Evolutionary conservation across 2,797 vertebrate species (phyloP), one percentile per base, ranked within the genome.

Genomic region (Synanceia verrucosa): DNA sequence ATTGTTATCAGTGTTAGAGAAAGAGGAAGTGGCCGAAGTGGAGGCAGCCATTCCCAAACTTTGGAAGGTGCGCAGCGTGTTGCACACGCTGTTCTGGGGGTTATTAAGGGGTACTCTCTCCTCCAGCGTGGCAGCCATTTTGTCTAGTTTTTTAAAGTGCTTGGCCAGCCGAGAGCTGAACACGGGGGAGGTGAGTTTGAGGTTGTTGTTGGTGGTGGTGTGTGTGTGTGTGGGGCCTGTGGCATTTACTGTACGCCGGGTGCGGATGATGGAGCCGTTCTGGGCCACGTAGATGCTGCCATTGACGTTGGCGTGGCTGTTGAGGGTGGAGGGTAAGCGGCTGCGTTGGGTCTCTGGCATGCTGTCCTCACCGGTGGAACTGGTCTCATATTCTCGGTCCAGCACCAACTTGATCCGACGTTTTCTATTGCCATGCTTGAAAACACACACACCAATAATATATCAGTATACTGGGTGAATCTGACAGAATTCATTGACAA

Each of bases 71-170:
- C 26, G 61, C 73, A 89, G 66, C 1, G 64, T 86, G 66, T 74
- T 73, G 74, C 82, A 47, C 84, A 93, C 82, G 84, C 60, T 6
- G 55, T 53, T 39, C 72, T 76, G 69, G 84, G n/a, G 0, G 91
- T 88, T 96, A 89, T 83, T 94, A 78, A 97, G 89, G 5, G 96
- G 95, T 0, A 96, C 84, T 9, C 91, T 93, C 78, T 99, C 97
- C 85, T 99, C 96, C 0, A 96, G 95, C 0, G 96, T 97, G 87
- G 96, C 95, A 0, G 96, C 96, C 88, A 97, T 93, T 91, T 95
- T 97, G 90, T 98, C 97, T 44, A 97, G 86, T 93, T 97, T 98
- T 92, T 95, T 97, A 92, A 97, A 97, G 41, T 97, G 97, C 87
- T 96, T 97, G 60, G 95, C 95, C 57, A 96, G 86, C 70, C 93